Evolutionary conservation across 2,888 invertebrate species (phyloP), one percentile per base, ranked within the genome.

Genomic region (Linnaemya tessellans): DNA sequence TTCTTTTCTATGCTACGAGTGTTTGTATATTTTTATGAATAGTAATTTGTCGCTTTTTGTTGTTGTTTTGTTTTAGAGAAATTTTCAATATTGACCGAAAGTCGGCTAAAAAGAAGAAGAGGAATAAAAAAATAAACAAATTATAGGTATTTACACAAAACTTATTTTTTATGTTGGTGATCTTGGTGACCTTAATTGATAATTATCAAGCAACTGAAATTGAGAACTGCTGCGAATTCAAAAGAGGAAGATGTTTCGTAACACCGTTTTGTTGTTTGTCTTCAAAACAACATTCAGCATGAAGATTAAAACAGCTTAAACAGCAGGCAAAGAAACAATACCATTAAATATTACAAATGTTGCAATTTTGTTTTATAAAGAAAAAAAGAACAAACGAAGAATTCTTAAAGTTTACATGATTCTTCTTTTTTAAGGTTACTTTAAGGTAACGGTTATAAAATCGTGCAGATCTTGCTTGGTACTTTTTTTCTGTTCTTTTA

Each of bases 381-480:
- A 41, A 41, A 41, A 51, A 18, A 38, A 18, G 30, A 49, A 41
- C 43, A 73, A 73, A 51, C 10, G 38, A 56, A 67, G 30, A 65
- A 30, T 71, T 71, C 56, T 77, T 65, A 56, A 81, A 82, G 64
- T 64, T 82, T 65, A 67, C 65, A 62, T 80, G 75, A 51, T 60
- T 74, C 43, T 67, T 68, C n/a, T 73, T 65, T 43, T 73, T 82
- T 85, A 82, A 80, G 79, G 75, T 79, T 85, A 75, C 41, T 71
- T 82, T 75, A 85, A 85, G 80, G 74, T 82, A 82, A 80, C 75
- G 67, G 68, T 64, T 80, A 67, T 51, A 74, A 83, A 84, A 83
- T 80, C 82, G 84, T 86, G 84, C 84, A 84, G 71, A 80, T 80
- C 70, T 82, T 80, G 20, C 70, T 82, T 80, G 20, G 41, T 54